phyloP scores from a whole-genome alignment of 2,888 invertebrate genomes.

The Drosophila koepferae region DNA sequence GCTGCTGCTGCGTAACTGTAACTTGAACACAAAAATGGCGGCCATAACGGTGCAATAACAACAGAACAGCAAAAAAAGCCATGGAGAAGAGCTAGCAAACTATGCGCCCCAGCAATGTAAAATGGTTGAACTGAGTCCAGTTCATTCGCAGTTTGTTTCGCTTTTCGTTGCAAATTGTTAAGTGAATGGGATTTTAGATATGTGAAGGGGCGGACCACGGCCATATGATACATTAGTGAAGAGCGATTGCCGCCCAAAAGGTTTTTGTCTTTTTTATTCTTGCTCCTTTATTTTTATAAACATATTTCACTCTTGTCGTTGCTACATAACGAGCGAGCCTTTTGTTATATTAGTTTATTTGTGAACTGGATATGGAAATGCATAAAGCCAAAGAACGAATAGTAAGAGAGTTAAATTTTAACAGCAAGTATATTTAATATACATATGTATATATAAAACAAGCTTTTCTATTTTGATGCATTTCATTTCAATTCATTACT shows the following conservation, averaged over 20 bases:
- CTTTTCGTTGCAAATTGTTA: conserved; percentile 63
- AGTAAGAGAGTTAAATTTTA: neutral
- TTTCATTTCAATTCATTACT: conserved; percentile 16
- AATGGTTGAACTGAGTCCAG: conserved; percentile 62
- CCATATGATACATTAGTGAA: conserved; percentile 51
- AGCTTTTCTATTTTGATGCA: neutral
- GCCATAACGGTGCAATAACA: conserved; percentile 71
- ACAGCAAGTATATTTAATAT: neutral
- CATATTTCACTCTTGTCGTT: conserved; percentile 26
- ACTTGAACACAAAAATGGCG: conserved; percentile 73
- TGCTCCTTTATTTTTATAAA: conserved; percentile 21
- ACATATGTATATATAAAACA: neutral
- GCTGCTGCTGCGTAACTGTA: conserved; percentile 51
- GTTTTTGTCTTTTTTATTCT: conserved; percentile 16
- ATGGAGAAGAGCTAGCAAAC: conserved; percentile 10
- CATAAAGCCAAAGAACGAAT: conserved; percentile 16
- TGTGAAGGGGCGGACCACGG: conserved; percentile 8
- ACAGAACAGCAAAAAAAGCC: neutral
- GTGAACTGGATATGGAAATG: conserved; percentile 68
- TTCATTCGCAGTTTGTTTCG: conserved; percentile 65
- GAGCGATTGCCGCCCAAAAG: conserved; percentile 23
- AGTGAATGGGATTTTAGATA: conserved; percentile 70
- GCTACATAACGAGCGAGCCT: conserved; percentile 30
- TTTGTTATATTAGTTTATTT: conserved; percentile 41
- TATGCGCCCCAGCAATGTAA: conserved; percentile 59